These are phyloP conservation scores for Aythya baeri DNA, from an alignment of 2,113 vertebrate genomes.

Conservation along the genomic window DNA sequence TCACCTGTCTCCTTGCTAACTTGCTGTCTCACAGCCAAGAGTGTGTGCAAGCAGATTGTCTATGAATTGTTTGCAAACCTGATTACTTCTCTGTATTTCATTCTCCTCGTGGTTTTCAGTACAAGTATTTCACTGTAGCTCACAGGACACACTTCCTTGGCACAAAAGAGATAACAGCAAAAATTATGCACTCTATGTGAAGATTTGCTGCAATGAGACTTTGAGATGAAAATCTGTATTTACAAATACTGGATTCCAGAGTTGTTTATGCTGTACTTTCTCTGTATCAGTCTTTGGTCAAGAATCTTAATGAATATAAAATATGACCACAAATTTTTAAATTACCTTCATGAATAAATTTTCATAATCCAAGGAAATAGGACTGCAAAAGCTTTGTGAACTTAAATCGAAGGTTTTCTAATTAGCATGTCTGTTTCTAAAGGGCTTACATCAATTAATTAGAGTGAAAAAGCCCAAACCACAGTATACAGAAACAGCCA, in stretches of 20 bases:
- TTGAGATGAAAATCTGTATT: not conserved
- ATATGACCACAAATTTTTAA: not conserved
- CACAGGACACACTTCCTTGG: not conserved
- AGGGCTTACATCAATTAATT: not conserved
- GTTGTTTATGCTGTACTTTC: not conserved
- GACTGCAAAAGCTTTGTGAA: not conserved
- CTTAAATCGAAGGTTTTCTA: not conserved
- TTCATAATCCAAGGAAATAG: not conserved
- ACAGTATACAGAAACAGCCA: not conserved
- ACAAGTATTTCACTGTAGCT: not conserved
- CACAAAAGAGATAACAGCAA: not conserved
- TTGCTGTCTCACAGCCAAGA: not conserved
- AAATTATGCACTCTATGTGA: not conserved
- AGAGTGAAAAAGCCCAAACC: not conserved
- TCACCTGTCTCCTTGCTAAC: not conserved
- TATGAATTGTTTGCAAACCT: not conserved
- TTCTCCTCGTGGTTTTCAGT: not conserved
- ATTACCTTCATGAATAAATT: not conserved
- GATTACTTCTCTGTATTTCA: not conserved
- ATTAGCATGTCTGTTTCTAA: not conserved
- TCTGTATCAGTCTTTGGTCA: not conserved
- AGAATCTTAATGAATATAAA: not conserved
- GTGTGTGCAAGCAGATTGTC: not conserved
- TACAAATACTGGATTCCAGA: not conserved
- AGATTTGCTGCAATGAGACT: not conserved